phyloP scores from a whole-genome alignment of 2,888 invertebrate species.

The Agriopis leucophaearia region DNA sequence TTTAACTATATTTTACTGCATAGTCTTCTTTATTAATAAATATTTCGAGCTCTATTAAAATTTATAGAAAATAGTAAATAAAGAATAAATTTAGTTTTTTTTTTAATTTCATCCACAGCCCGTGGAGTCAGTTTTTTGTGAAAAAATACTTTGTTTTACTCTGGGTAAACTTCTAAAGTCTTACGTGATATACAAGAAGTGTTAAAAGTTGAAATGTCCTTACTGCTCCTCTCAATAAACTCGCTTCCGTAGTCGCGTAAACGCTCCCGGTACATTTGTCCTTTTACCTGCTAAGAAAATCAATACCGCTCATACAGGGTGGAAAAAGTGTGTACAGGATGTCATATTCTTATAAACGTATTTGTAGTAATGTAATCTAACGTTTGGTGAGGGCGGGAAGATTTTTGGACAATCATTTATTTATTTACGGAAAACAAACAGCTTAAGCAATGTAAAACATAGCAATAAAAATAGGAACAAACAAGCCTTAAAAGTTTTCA shows the following conservation, averaged over 20 bases:
- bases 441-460: no score
- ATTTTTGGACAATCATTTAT: background rate
- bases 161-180: no score
- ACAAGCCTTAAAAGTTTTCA: no score
- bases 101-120: background rate
- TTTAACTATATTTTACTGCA: no score
- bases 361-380: constrained; percentile 3
- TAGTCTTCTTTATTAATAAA: no score
- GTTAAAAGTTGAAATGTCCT: background rate
- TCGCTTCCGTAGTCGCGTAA: constrained; percentile 41
- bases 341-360: constrained; percentile 20
- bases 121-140: background rate
- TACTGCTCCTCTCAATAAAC: constrained; percentile 24
- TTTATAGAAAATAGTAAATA: no score
- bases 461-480: no score
- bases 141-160: background rate
- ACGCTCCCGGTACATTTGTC: constrained; percentile 33
- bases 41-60: no score
- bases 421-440: no score
- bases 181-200: no score
- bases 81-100: no score
- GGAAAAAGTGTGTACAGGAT: constrained; percentile 19
- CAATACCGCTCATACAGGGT: constrained; percentile 32
- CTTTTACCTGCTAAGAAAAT: constrained; percentile 37
- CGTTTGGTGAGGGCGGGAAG: background rate